These are phyloP conservation scores for Xylota sylvarum DNA, from an alignment of 2,888 invertebrate genomes.

Conservation along the genomic window DNA sequence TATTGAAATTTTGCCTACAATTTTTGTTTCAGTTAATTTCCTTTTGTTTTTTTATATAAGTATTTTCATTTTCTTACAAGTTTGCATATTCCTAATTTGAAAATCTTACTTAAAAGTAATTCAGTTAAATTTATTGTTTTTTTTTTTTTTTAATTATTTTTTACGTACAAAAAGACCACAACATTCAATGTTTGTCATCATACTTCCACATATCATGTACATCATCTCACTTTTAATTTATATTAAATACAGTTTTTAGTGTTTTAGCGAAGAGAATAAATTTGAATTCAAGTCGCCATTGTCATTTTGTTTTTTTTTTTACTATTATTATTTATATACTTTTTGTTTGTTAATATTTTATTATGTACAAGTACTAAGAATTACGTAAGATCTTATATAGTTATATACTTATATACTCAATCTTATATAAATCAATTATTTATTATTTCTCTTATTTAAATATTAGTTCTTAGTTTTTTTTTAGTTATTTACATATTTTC, in stretches of 20 bases:
- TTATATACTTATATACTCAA: slow-evolving; percentile 67
- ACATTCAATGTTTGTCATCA: slow-evolving; percentile 76
- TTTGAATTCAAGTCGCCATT: slow-evolving; percentile 67
- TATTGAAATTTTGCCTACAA: slow-evolving; percentile 51
- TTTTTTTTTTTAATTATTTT: slow-evolving; percentile 43
- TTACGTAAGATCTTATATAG: slow-evolving; percentile 68
- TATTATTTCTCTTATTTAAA: slow-evolving; percentile 49
- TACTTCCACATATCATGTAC: slow-evolving; percentile 76
- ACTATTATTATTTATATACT: slow-evolving; percentile 63
- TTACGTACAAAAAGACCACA: slow-evolving; percentile 77
- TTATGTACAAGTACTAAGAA: slow-evolving; percentile 70
- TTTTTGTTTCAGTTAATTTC: slow-evolving; percentile 22
- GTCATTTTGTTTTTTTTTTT: slow-evolving; percentile 59
- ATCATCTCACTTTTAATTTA: slow-evolving; percentile 68
- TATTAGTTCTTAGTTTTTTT: slow-evolving; percentile 48
- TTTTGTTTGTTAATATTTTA: slow-evolving; percentile 46
- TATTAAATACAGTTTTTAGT: slow-evolving; percentile 75
- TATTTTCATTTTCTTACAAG: slow-evolving; percentile 23
- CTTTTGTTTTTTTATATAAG: slow-evolving; percentile 34
- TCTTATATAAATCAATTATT: slow-evolving; percentile 72
- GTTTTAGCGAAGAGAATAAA: slow-evolving; percentile 58
- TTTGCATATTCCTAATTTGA: slow-evolving; percentile 71
- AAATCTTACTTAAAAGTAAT: slow-evolving; percentile 69
- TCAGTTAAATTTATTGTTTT: slow-evolving; percentile 59
- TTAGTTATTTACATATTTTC: slow-evolving; percentile 72